Base-by-base conservation (phyloP, 2,797 vertebrate species). In the Mormyrus hasselquistii region DNA sequence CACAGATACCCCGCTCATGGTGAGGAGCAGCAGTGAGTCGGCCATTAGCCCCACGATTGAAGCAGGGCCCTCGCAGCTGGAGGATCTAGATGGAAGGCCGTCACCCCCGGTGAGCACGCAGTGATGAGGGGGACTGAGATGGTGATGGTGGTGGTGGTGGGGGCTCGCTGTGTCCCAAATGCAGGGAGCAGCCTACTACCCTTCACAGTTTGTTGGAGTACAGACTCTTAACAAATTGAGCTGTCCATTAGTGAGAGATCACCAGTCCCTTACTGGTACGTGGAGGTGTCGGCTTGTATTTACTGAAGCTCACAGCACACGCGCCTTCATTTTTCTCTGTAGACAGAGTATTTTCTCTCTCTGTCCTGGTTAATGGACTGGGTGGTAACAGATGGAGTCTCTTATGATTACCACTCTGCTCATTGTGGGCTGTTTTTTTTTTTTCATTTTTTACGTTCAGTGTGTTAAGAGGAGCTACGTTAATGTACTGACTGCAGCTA, bases 21-120 rank as follows among this genome's bases (percentile, higher is more conserved):
- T 87, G 47, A 89, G 85, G 49, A 87, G 83, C 88, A 89, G 89
- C 52, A 90, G 89, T 62, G 88, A 89, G 38, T 88, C 87, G 29
- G 73, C 57, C 22, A 88, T 86, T 73, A 55, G 22, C 44, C 92
- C 94, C 22, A 79, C 91, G 0, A 50, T 92, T 79, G 94, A 95
- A 49, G 91, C 92, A 34, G 93, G 91, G 57, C 16, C 92, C 90
- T 91, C 94, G 89, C 92, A 94, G 87, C 88, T 92, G 10, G 84
- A 82, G 79, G 92, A 94, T 90, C 92, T 92, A 19, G 89, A 79
- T 85, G 89, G 94, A 90, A 95, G 95, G 90, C 92, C 93, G 88
- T 90, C 91, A 87, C 76, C 93, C 88, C 90, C 88, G 88, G 96
- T 96, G 95, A 69, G 96, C 94, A 22, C 38, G 10, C 10, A 12